phyloP scores from a whole-genome alignment of 2,888 invertebrate genomes.

The Augiades crinisus region DNA sequence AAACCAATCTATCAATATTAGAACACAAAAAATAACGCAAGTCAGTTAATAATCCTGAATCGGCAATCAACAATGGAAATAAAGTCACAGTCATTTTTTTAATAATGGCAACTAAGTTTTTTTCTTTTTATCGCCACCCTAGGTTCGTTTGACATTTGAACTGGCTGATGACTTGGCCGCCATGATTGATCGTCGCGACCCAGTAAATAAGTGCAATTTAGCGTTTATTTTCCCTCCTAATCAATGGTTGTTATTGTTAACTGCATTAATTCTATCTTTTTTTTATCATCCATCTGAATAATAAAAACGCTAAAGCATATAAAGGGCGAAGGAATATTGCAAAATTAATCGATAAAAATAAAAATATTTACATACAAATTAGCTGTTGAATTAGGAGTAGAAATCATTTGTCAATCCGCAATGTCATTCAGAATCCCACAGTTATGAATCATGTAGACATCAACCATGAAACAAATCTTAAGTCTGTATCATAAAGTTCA shows the following conservation, averaged over 20 bases:
- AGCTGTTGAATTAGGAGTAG: constrained; percentile 70
- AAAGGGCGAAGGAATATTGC: constrained; percentile 1
- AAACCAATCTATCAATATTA: constrained; percentile 81
- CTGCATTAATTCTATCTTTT: constrained; percentile 29
- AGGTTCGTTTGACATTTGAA: constrained; percentile 80
- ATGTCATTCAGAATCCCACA: constrained; percentile 66
- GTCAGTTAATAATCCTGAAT: constrained; percentile 81
- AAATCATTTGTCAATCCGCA: constrained; percentile 72
- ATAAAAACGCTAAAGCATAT: constrained; percentile 18
- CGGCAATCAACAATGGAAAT: constrained; percentile 80
- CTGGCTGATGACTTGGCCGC: constrained; percentile 76
- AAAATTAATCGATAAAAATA: constrained; percentile 16
- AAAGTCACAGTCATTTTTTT: constrained; percentile 81
- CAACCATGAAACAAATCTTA: constrained; percentile 42
- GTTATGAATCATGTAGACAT: constrained; percentile 30
- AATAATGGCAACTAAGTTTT: constrained; percentile 77
- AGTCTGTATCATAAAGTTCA: constrained; percentile 46
- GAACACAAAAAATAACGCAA: constrained; percentile 81
- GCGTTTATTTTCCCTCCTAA: constrained; percentile 70
- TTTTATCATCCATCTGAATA: constrained; percentile 32
- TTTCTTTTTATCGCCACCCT: constrained; percentile 78
- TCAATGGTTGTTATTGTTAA: constrained; percentile 66
- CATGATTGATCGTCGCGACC: constrained; percentile 77
- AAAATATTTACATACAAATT: constrained; percentile 70
- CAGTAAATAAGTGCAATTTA: constrained; percentile 80